Evolutionary conservation across 2,888 invertebrate species (phyloP), one percentile per base, ranked within the genome.

Genomic region (Autographa gamma): DNA sequence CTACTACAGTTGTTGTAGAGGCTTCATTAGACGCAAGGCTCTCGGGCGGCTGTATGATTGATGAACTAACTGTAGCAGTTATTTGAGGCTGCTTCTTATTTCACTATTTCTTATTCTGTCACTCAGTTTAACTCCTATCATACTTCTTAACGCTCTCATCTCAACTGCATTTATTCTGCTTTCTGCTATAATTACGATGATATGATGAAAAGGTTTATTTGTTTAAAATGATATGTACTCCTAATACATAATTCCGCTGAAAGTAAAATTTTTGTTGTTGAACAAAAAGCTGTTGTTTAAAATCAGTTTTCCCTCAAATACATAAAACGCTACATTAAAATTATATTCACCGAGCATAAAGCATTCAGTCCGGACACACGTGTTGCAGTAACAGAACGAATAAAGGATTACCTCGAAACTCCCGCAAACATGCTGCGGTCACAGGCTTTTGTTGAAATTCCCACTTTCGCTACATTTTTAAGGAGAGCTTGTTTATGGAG

Each of bases 381-480:
- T 71, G 83, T 76, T 62, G 71, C 76, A 76, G 74, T 71, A 56
- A 71, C 71, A 61, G 63, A 19, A 69, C 63, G 76, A 74, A 79
- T 81, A 76, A 81, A 72, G 81, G 71, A 69, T 73, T 70, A 76
- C 77, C 63, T 65, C 56, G 63, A 60, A 73, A 59, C 66, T 34
- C 63, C 76, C 74, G 60, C 81, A 61, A 31, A 31, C 71, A 52
- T 56, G 80, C 52, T 64, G 69, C 66, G 70, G 74, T 60, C 66
- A 18, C 63, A 52, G 58, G 63, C 69, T 78, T 70, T 75, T 83
- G 60, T 68, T 32, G 16, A 68, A 80, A 73, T 60, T 66, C 65
- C 41, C 38, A 66, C 67, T 71, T 69, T 67, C 60, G 72, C 66
- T 83, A 76, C 68, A 82, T 83, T 83, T 79, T 81, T 77, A 74